A percentile compares a stretch with the other conserved stretches of the same genome.
phyloP scores from a whole-genome alignment of 1,140 invertebrate genomes.

The Drosophila triauraria region DNA sequence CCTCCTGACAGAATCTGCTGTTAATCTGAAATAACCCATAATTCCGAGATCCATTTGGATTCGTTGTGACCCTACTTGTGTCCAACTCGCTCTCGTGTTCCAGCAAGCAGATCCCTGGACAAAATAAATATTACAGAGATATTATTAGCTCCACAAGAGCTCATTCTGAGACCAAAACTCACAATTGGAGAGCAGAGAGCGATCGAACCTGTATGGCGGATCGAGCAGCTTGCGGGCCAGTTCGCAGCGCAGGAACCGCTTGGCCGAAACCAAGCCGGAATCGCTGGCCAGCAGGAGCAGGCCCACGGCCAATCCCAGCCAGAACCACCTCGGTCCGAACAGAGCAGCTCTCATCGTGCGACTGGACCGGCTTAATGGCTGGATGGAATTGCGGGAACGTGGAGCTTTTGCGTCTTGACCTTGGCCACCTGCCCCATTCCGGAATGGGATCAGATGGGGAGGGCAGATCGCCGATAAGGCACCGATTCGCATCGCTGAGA shows the following conservation, averaged over 20 bases:
- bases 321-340: slow-evolving; percentile 34
- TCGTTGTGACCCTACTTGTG: slow-evolving; percentile 87
- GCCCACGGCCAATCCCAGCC: slow-evolving; percentile 32
- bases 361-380: slow-evolving; percentile 31
- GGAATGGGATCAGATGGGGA: slow-evolving; percentile 17
- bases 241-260: slow-evolving; percentile 61
- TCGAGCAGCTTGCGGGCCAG: slow-evolving; percentile 63
- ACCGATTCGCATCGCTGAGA: no score
- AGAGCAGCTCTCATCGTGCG: slow-evolving; percentile 56
- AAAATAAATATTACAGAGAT: not conserved
- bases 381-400: not conserved
- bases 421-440: slow-evolving; percentile 11
- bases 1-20: slow-evolving; percentile 62
- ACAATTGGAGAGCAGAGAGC: slow-evolving; percentile 64
- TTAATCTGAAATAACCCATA: slow-evolving; percentile 89
- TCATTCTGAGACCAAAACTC: slow-evolving; percentile 12
- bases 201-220: slow-evolving; percentile 54
- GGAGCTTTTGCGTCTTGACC: slow-evolving; percentile 21
- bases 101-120: slow-evolving; percentile 89
- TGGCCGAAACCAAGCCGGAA: slow-evolving; percentile 29
- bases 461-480: slow-evolving; percentile 11
- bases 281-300: slow-evolving; percentile 8
- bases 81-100: slow-evolving; percentile 89
- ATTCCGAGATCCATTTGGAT: slow-evolving; percentile 87
- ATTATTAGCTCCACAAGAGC: no score